These are phyloP conservation scores for Podotricha telesiphe DNA, from an alignment of 2,888 invertebrate genomes.

Conservation along the genomic window DNA sequence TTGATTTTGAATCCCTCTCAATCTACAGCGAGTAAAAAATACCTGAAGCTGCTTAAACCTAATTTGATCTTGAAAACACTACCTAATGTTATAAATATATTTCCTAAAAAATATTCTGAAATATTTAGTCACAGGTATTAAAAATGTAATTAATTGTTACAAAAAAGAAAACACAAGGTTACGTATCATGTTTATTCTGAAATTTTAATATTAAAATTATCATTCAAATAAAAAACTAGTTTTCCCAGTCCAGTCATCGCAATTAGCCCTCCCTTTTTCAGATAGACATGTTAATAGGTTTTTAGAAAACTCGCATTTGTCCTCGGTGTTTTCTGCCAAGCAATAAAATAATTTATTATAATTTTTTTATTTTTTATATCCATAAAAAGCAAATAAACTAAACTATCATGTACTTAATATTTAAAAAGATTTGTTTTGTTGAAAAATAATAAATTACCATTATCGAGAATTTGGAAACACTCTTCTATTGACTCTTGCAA, in stretches of 20 bases:
- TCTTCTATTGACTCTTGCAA: slow-evolving; percentile 88
- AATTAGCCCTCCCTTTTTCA: slow-evolving; percentile 88
- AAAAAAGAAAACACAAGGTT: neutral
- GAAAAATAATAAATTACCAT: slow-evolving; percentile 59
- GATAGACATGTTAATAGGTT: slow-evolving; percentile 86
- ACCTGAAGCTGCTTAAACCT: too few species aligned
- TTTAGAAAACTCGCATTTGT: slow-evolving; percentile 87
- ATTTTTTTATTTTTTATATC: neutral
- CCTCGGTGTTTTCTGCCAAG: slow-evolving; percentile 77
- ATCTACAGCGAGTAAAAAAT: too few species aligned
- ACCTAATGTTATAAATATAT: too few species aligned
- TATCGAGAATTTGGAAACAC: slow-evolving; percentile 86
- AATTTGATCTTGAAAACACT: too few species aligned
- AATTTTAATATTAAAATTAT: neutral
- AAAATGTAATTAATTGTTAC: neutral
- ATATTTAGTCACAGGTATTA: neutral
- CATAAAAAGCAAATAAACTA: too few species aligned
- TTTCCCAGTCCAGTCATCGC: slow-evolving; percentile 86
- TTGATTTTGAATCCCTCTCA: too few species aligned
- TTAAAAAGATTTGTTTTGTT: too few species aligned
- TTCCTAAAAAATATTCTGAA: too few species aligned
- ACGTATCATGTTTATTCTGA: neutral
- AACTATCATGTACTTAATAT: too few species aligned
- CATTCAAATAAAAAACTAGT: slow-evolving; percentile 34
- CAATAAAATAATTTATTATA: neutral